Percentiles rank a stretch among this genome's conserved stretches.
Evolutionary conservation across 1,140 invertebrate genomes (phyloP).

Genomic region (Orchestia grillus): DNA sequence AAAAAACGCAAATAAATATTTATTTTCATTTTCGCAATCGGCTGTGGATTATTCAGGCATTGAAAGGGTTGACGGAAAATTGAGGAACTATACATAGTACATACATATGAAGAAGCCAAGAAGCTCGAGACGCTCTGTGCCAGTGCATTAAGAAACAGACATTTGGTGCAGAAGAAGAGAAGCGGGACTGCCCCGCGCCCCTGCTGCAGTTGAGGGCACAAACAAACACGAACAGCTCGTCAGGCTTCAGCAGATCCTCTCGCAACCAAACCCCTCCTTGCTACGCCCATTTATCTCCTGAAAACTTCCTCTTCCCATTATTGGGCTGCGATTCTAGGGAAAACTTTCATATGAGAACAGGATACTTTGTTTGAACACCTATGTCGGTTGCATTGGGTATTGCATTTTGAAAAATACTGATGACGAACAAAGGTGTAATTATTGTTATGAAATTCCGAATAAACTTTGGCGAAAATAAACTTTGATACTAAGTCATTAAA

Average conservation of each 20-base stretch:
- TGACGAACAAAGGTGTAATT: neutral
- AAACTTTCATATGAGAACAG: neutral
- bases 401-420: neutral
- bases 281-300: neutral
- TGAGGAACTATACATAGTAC: neutral
- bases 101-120: neutral
- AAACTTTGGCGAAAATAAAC: too few relatives aligned
- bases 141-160: neutral
- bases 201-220: neutral
- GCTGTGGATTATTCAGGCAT: neutral
- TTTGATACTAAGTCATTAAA: neutral
- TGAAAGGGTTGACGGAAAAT: neutral
- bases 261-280: neutral
- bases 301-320: neutral
- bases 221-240: slow-evolving; percentile 18
- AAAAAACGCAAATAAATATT: neutral
- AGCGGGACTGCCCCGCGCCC: neutral
- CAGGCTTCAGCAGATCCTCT: slow-evolving; percentile 23
- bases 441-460: neutral
- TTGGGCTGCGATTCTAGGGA: neutral
- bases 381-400: neutral
- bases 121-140: neutral
- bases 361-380: neutral
- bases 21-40: neutral
- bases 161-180: neutral